These are phyloP conservation scores for Podocnemis expansa DNA, from an alignment of 2,113 vertebrate species.

Conservation along the genomic window DNA sequence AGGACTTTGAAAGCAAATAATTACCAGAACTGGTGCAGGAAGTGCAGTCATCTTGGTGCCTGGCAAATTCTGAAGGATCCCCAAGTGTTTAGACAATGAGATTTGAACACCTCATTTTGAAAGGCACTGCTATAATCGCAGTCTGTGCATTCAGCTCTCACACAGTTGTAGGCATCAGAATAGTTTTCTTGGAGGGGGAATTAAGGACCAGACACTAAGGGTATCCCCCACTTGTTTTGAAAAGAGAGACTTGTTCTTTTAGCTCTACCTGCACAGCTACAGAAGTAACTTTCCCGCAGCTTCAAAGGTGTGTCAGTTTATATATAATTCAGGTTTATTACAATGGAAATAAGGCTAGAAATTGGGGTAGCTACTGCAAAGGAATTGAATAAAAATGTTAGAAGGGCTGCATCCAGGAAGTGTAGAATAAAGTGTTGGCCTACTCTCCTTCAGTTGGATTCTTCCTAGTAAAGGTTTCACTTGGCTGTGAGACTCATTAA, in stretches of 20 bases:
- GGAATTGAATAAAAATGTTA: neutral
- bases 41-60: neutral
- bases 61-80: neutral
- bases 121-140: slow-evolving; percentile 12
- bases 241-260: slow-evolving; percentile 46
- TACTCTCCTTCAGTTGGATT: neutral
- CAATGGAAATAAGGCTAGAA: neutral
- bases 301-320: neutral
- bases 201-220: neutral
- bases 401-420: neutral
- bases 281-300: slow-evolving; percentile 19
- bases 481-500: neutral
- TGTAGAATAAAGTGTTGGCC: neutral
- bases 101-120: neutral
- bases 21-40: neutral
- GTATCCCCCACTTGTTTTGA: slow-evolving; percentile 12
- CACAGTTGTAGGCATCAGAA: neutral
- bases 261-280: neutral
- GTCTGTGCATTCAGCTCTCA: neutral
- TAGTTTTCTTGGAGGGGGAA: slow-evolving; percentile 12
- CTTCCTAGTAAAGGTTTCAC: neutral
- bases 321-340: neutral
- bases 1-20: neutral
- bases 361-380: neutral
- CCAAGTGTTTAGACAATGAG: neutral